Percentiles rank a stretch among this genome's conserved stretches.
Conservation (phyloP, 2,888 invertebrate species). For the Habrosyne pyritoides region DNA sequence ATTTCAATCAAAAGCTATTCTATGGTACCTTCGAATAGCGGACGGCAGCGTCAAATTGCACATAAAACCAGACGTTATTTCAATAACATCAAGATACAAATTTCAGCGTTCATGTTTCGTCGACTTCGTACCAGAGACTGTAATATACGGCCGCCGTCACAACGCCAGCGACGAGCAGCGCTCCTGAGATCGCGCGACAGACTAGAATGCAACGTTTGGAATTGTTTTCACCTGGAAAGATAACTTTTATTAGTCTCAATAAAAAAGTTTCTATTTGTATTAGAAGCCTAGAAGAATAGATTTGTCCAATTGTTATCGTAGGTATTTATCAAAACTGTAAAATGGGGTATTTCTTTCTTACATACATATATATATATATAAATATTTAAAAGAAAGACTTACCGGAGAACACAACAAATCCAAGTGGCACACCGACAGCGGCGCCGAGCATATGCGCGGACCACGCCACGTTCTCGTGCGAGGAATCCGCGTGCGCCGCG, state of each 20-base stretch:
- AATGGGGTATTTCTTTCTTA: no score
- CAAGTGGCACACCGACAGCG: constrained; percentile 85
- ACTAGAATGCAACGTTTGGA: constrained; percentile 41
- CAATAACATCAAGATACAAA: background rate
- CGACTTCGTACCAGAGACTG: constrained; percentile 34
- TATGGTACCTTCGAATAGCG: constrained; percentile 36
- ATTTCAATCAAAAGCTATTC: constrained; percentile 49
- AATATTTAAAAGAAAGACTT: constrained; percentile 19
- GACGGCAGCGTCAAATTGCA: constrained; percentile 54
- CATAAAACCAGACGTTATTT: constrained; percentile 24
- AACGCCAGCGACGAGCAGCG: constrained; percentile 42
- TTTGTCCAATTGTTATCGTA: no score
- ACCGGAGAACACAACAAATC: constrained; percentile 83
- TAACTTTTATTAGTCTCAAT: background rate
- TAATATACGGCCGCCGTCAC: constrained; percentile 42
- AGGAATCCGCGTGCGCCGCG: constrained; percentile 27
- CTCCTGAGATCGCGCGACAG: constrained; percentile 50
- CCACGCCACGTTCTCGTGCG: constrained; percentile 83
- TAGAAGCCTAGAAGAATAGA: no score
- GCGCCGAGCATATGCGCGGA: constrained; percentile 89
- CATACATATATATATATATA: no score
- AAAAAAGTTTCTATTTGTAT: background rate
- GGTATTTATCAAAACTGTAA: no score
- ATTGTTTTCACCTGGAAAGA: constrained; percentile 64
- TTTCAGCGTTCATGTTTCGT: constrained; percentile 40